Conservation (phyloP, 2,888 invertebrate species). For the Scaptomyza reducta region DNA sequence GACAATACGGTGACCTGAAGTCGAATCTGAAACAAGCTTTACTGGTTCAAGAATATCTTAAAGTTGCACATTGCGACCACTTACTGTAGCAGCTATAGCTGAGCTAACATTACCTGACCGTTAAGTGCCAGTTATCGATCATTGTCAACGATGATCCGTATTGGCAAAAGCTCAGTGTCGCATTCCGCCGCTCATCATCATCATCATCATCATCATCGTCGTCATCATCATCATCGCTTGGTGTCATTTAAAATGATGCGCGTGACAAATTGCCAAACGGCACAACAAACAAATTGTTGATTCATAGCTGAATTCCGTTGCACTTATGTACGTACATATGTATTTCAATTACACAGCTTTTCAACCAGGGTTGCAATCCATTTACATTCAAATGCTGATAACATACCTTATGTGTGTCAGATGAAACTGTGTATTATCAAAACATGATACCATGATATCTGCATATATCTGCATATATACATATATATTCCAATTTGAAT, state of each 20-base stretch:
- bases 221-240: not conserved
- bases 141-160: constrained; percentile 20
- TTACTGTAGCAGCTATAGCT: constrained; percentile 2
- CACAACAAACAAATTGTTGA: constrained; percentile 1
- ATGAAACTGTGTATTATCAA: constrained; percentile 6
- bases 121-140: constrained; percentile 29
- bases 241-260: constrained; percentile 6
- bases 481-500: too few relatives aligned
- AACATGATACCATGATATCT: not conserved
- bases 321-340: not conserved
- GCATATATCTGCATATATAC: not conserved
- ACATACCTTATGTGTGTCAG: not conserved
- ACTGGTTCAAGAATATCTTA: too few relatives aligned
- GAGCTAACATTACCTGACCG: constrained; percentile 12
- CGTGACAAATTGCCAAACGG: constrained; percentile 11
- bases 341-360: constrained; percentile 15
- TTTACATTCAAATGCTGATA: constrained; percentile 1
- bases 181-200: constrained; percentile 6
- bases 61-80: not conserved
- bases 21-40: too few relatives aligned
- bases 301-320: constrained; percentile 7
- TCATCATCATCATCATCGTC: constrained; percentile 1
- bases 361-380: not conserved
- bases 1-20: too few relatives aligned
- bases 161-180: constrained; percentile 1